phyloP scores from a whole-genome alignment of 2,797 vertebrate species.

The Acropternis orthonyx region DNA sequence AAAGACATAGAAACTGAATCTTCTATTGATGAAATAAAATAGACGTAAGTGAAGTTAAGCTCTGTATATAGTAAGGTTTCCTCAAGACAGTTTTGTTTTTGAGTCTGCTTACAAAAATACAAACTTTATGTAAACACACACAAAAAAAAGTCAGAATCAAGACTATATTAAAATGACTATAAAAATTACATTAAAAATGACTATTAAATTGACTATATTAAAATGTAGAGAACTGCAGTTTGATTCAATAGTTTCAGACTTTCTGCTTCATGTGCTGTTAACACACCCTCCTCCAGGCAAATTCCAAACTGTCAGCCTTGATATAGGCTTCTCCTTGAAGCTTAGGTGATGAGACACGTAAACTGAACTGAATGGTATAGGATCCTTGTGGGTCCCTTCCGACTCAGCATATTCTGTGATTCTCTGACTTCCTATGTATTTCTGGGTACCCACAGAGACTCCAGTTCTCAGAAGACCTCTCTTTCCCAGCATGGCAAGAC shows the following conservation, averaged over 20 bases:
- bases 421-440: neutral
- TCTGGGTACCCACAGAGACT: neutral
- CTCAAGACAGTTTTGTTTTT: neutral
- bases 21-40: neutral
- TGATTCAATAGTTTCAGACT: neutral
- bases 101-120: neutral
- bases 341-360: neutral
- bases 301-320: neutral
- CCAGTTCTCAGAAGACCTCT: neutral
- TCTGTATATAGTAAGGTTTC: neutral
- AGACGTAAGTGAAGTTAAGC: neutral
- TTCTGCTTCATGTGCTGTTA: neutral
- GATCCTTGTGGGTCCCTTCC: neutral
- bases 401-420: neutral
- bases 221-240: neutral
- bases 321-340: neutral
- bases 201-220: neutral
- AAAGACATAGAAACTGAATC: neutral
- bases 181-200: too few species aligned
- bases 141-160: neutral
- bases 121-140: neutral
- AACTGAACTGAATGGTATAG: neutral
- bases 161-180: neutral
- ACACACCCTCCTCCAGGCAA: neutral
- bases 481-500: neutral